These are phyloP conservation scores for Slavum lentiscoides DNA, from an alignment of 2,888 invertebrate genomes.

Conservation along the genomic window DNA sequence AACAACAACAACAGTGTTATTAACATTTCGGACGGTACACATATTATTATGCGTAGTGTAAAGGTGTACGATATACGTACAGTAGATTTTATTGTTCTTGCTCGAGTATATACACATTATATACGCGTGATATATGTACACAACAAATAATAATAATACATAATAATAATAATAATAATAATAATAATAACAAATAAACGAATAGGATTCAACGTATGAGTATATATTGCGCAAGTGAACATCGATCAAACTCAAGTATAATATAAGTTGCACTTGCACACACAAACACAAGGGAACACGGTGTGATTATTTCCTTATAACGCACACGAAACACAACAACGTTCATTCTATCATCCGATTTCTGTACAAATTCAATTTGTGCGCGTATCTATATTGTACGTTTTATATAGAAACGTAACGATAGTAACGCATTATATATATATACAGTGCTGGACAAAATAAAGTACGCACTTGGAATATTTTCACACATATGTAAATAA, in stretches of 20 bases:
- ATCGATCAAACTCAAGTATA: not conserved
- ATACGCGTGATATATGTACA: not conserved
- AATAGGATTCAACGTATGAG: not conserved
- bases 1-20: not conserved
- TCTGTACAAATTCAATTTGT: too few relatives aligned
- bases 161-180: too few relatives aligned
- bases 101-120: not conserved
- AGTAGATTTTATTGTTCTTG: not conserved
- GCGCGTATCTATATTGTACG: too few relatives aligned
- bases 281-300: not conserved
- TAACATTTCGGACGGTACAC: not conserved
- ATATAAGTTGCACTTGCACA: not conserved
- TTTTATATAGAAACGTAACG: too few relatives aligned
- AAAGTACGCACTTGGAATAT: too few relatives aligned
- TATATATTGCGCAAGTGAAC: not conserved
- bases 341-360: not conserved
- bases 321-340: too few relatives aligned
- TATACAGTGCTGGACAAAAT: too few relatives aligned
- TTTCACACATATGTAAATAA: too few relatives aligned
- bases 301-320: not conserved
- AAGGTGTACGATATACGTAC: not conserved
- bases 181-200: not conserved
- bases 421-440: too few relatives aligned
- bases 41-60: not conserved
- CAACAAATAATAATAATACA: not conserved